These are phyloP conservation scores for Drosophila maculinotata DNA, from an alignment of 2,888 invertebrate genomes.

Conservation along the genomic window DNA sequence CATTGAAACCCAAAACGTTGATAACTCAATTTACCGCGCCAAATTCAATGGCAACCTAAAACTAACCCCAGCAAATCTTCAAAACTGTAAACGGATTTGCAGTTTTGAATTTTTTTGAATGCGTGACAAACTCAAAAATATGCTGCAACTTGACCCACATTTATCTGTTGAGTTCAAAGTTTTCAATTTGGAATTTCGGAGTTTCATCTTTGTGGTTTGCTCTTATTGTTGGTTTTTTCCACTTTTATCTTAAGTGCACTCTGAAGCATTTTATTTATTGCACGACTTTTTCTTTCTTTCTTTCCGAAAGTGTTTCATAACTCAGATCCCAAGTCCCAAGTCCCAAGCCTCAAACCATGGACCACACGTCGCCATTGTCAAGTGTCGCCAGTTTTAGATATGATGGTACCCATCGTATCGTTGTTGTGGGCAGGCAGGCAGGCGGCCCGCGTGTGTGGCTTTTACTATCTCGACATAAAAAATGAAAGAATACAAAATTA, in stretches of 20 bases:
- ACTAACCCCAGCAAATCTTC: neutral
- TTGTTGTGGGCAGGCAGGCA: conserved; percentile 34
- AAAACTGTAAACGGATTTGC: neutral
- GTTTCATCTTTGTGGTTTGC: conserved; percentile 27
- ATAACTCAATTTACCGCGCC: conserved; percentile 37
- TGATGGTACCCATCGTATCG: conserved; percentile 72
- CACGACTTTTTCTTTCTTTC: conserved; percentile 68
- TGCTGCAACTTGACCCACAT: conserved; percentile 52
- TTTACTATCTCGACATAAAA: conserved; percentile 72
- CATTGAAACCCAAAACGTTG: conserved; percentile 61
- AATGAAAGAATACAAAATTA: conserved; percentile 58
- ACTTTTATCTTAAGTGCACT: conserved; percentile 78
- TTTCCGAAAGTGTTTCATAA: conserved; percentile 60
- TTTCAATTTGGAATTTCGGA: conserved; percentile 23
- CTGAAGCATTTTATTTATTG: conserved; percentile 79
- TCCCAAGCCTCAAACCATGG: conserved; percentile 39
- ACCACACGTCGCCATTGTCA: conserved; percentile 76
- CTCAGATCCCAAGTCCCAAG: conserved; percentile 36
- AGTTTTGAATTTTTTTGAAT: conserved; percentile 3
- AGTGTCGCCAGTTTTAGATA: conserved; percentile 67
- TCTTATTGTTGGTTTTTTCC: conserved; percentile 20
- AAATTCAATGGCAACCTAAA: conserved; percentile 5
- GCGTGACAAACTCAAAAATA: conserved; percentile 18
- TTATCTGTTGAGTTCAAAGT: too few relatives aligned
- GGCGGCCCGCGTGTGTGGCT: conserved; percentile 64